Evolutionary conservation across 2,113 vertebrate genomes (phyloP).

Genomic region (Oreochromis aureus): DNA sequence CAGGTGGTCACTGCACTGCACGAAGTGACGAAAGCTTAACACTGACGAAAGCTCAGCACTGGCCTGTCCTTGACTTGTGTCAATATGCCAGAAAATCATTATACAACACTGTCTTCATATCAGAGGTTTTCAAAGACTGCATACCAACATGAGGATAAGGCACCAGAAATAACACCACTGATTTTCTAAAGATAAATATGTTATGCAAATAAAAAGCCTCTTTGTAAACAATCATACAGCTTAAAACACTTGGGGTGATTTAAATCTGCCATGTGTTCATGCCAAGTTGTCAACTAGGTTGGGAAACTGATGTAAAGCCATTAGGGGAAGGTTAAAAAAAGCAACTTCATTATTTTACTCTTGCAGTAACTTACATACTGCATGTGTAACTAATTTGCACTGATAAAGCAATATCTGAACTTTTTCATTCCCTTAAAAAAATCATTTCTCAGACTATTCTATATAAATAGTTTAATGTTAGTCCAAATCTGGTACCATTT

Average conservation of each 20-base stretch:
- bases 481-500: background rate
- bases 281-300: background rate
- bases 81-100: background rate
- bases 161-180: background rate
- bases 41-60: background rate
- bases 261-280: background rate
- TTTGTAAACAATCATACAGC: background rate
- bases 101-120: background rate
- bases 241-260: background rate
- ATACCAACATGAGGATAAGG: background rate
- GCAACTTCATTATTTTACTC: background rate
- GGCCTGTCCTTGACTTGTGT: constrained; percentile 43
- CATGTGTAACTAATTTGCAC: background rate
- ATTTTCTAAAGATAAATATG: background rate
- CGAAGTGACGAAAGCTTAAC: background rate
- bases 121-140: background rate
- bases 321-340: background rate
- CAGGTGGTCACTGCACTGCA: constrained; percentile 11
- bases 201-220: background rate
- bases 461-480: background rate
- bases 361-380: background rate
- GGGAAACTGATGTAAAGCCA: background rate
- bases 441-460: background rate
- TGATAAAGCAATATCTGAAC: background rate
- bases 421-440: background rate